These are phyloP conservation scores for Amblyjoppa proteus DNA, from an alignment of 2,888 invertebrate species.

Conservation along the genomic window DNA sequence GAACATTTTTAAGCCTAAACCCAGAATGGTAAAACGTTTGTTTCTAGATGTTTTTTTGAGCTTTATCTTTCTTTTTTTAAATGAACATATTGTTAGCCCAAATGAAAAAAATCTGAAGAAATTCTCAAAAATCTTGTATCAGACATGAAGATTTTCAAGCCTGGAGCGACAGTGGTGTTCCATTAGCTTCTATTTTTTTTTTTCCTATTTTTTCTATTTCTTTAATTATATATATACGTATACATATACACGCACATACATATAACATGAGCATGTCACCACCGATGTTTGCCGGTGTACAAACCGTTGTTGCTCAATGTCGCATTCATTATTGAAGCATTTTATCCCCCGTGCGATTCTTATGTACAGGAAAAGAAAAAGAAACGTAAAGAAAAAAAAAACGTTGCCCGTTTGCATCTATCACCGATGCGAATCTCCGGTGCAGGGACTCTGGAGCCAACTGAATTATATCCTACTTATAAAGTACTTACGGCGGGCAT, in stretches of 20 bases:
- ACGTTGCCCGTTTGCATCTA: neutral
- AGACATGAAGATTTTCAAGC: no score
- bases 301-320: slow-evolving; percentile 27
- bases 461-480: slow-evolving; percentile 50
- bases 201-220: no score
- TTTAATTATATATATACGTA: no score
- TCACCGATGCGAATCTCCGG: slow-evolving; percentile 26
- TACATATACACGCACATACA: neutral
- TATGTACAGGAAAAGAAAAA: neutral
- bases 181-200: no score
- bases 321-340: slow-evolving; percentile 23
- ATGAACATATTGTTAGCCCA: no score
- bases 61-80: no score
- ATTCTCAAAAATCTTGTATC: no score
- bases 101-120: no score
- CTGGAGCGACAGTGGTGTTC: no score
- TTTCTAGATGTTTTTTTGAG: no score
- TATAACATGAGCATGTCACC: neutral
- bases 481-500: slow-evolving; percentile 10
- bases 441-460: slow-evolving; percentile 14
- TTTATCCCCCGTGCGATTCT: neutral
- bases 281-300: neutral
- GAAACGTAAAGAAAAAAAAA: neutral
- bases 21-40: no score
- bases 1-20: no score